Conservation (phyloP, 2,113 vertebrate species). For the Candoia aspera region DNA sequence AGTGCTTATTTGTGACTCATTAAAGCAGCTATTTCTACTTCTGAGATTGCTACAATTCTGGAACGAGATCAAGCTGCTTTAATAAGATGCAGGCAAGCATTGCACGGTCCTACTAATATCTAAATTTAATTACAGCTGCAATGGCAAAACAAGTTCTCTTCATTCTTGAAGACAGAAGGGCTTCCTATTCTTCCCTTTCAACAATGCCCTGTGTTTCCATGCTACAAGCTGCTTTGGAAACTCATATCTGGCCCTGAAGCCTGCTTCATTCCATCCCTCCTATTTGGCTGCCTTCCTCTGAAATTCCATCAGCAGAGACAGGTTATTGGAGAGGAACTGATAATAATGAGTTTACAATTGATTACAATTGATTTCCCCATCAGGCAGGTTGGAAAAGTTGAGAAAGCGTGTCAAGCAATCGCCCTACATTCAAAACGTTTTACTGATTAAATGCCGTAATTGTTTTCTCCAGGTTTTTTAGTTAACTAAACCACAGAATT, state of each 20-base stretch:
- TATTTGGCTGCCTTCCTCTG: not conserved
- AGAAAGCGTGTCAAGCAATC: not conserved
- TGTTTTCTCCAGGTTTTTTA: not conserved
- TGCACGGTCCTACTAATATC: not conserved
- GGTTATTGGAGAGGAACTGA: not conserved
- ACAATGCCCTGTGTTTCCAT: not conserved
- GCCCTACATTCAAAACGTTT: conserved; percentile 2
- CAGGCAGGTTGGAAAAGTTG: not conserved
- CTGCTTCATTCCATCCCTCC: not conserved
- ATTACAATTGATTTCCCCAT: not conserved
- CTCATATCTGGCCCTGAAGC: not conserved
- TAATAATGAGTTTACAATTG: accelerated
- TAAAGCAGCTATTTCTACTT: not conserved
- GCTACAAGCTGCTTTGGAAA: not conserved
- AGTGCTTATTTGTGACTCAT: not conserved
- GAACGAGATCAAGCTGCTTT: not conserved
- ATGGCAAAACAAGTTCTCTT: not conserved
- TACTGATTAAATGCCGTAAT: conserved; percentile 13
- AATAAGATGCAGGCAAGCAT: not conserved
- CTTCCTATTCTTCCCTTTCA: not conserved
- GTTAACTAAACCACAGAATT: not conserved
- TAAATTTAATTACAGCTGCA: not conserved
- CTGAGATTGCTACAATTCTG: not conserved
- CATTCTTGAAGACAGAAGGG: not conserved
- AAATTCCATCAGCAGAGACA: not conserved